Conservation (phyloP, 2,888 invertebrate genomes). For the Caenorhabditis becei region DNA sequence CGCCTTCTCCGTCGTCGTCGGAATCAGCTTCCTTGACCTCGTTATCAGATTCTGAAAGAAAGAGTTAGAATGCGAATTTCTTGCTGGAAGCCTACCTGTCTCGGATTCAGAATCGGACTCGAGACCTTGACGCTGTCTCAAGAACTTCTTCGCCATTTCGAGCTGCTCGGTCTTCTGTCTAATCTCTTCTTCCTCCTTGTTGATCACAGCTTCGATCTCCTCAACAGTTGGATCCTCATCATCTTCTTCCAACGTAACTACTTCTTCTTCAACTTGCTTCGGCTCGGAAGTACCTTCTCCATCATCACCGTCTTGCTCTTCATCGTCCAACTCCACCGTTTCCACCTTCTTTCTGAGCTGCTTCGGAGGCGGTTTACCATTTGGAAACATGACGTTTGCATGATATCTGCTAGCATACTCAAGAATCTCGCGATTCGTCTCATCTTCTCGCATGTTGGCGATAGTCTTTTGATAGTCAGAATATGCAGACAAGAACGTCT, state of each 20-base stretch:
- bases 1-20: background rate
- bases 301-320: background rate
- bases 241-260: slow-evolving; percentile 4
- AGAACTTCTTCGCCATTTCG: slow-evolving; percentile 18
- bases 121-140: slow-evolving; percentile 2
- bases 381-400: slow-evolving; percentile 10
- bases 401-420: slow-evolving; percentile 27
- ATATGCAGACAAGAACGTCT: background rate
- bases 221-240: background rate
- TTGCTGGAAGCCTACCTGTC: background rate
- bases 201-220: slow-evolving; percentile 7
- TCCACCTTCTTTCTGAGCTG: no score
- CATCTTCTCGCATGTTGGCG: slow-evolving; percentile 2
- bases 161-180: slow-evolving; percentile 14
- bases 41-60: background rate
- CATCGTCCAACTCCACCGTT: no score
- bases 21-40: background rate
- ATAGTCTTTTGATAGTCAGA: slow-evolving; percentile 1
- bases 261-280: slow-evolving; percentile 3
- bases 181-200: slow-evolving; percentile 7
- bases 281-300: background rate
- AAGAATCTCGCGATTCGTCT: slow-evolving; percentile 16
- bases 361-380: no score
- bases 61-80: background rate
- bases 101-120: slow-evolving; percentile 21